Evolutionary conservation across 53 echinoderm and acorn worm species (phyloP), one percentile per base, ranked within the genome.

Genomic region (Temnopleurus reevesii): DNA sequence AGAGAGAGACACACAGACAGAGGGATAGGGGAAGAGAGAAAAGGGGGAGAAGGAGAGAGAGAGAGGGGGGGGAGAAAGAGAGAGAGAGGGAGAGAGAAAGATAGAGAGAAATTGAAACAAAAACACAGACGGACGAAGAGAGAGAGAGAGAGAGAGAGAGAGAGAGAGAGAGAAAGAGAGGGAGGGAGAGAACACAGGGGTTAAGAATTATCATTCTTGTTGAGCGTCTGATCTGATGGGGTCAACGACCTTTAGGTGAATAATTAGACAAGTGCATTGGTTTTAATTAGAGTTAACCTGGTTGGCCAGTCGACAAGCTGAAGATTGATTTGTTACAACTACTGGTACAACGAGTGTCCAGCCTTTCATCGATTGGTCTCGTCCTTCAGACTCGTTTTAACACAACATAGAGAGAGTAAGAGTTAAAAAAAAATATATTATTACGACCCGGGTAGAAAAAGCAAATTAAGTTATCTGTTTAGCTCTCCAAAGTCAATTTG

Each of bases 271-370:
- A 59, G 46, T 24, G 60, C 8, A 85, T 85, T 18, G 43, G 10
- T 59, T 60, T 85, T 85, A 46, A 85, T 85, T 59, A 85, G 59
- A 45, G 59, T 60, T 59, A 85, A 59, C 58, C 53, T 59, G 58
- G 38, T 7, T 17, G 45, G 61, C 41, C 86, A 85, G 61, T 8
- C 23, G 46, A 25, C 36, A 24, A 85, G 49, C 31, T 36, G 86
- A 4, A 7, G 86, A 85, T 17, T 43, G 86, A 85, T 56, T 56
- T 4, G 19, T 53, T 35, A 31, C 18, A 83, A 53, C 55, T 55
- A 38, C 55, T 83, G 55, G 36, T 47, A 47, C 17, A 35, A 21
- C 13, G 12, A 71, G 71, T 71, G 71, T 17, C 71, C 71, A 71
- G 41, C n/a, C n/a, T n/a, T 21, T 36, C n/a, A 71, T 21, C 23